Conservation (phyloP, 2,797 vertebrate species). For the Eulemur rubriventer region DNA sequence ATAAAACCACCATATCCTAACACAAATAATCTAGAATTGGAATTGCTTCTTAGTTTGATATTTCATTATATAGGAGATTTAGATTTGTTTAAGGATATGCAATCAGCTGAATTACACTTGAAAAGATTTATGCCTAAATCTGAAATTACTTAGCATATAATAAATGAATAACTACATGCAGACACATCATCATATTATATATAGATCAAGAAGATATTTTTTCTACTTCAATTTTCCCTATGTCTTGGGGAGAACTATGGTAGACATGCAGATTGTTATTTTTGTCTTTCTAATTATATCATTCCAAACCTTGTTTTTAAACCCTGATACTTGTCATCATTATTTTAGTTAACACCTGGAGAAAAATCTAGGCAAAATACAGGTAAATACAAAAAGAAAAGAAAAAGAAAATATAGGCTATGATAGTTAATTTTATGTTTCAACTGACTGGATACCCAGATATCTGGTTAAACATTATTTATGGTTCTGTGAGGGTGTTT, state of each 20-base stretch:
- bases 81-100: constrained; percentile 61
- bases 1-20: constrained; percentile 40
- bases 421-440: background rate
- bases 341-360: background rate
- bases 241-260: background rate
- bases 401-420: background rate
- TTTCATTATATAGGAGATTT: constrained; percentile 68
- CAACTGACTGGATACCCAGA: background rate
- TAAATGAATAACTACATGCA: constrained; percentile 55
- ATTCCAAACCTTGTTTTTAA: background rate
- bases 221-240: background rate
- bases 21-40: constrained; percentile 26
- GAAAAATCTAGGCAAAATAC: background rate
- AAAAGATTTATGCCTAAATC: constrained; percentile 52
- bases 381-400: background rate
- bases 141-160: constrained; percentile 61
- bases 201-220: background rate
- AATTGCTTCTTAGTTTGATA: constrained; percentile 48
- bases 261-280: background rate
- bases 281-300: background rate
- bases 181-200: constrained; percentile 22
- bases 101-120: constrained; percentile 56
- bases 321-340: background rate
- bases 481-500: background rate
- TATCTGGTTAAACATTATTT: background rate